These are phyloP conservation scores for Resseliella maxima DNA, from an alignment of 2,888 invertebrate species.

Conservation along the genomic window DNA sequence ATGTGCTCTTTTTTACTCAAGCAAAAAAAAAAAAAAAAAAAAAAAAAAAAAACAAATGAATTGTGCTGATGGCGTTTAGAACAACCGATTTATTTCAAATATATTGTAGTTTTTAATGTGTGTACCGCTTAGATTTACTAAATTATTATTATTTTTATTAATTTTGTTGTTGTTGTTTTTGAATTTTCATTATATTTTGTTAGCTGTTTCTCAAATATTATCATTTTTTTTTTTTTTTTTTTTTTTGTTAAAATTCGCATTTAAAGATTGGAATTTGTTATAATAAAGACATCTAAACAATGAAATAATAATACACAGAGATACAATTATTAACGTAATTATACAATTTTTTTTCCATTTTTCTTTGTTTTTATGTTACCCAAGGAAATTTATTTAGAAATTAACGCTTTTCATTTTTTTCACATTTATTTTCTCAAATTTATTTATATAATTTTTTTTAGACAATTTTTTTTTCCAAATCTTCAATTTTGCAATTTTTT, in stretches of 20 bases:
- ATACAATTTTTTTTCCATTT: not conserved
- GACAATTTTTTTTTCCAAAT: not conserved
- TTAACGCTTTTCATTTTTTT: slow-evolving; percentile 1
- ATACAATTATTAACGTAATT: not conserved
- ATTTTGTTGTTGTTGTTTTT: too few relatives aligned
- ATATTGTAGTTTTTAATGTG: too few relatives aligned
- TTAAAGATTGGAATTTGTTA: not conserved
- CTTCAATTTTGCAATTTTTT: not conserved
- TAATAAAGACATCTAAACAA: not conserved
- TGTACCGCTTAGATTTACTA: too few relatives aligned
- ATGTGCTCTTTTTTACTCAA: not conserved
- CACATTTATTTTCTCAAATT: not conserved
- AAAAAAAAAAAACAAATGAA: too few relatives aligned
- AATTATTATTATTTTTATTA: too few relatives aligned
- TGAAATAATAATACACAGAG: not conserved
- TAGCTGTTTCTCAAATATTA: too few relatives aligned
- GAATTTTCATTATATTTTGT: too few relatives aligned
- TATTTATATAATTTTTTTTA: not conserved
- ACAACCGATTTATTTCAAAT: too few relatives aligned
- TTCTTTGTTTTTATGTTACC: not conserved
- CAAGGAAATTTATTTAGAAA: not conserved
- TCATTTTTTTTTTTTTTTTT: not conserved
- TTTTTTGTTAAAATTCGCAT: slow-evolving; percentile 26
- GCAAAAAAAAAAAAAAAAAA: not conserved
- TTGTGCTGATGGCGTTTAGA: too few relatives aligned